These are phyloP conservation scores for Taphrorychus bicolor DNA, from an alignment of 2,888 invertebrate species.

Conservation along the genomic window DNA sequence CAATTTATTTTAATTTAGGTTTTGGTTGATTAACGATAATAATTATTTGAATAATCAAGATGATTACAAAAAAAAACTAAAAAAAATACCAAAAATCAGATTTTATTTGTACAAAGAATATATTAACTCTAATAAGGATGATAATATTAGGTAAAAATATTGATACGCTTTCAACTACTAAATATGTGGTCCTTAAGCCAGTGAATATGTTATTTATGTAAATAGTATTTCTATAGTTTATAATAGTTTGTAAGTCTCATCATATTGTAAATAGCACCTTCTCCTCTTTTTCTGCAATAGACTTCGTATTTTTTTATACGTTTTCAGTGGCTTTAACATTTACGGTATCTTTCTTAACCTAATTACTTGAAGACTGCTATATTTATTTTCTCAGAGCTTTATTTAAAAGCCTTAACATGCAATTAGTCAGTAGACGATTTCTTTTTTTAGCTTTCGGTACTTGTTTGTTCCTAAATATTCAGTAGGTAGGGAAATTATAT, in stretches of 20 bases:
- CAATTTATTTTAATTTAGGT: conserved; percentile 10
- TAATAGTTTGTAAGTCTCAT: conserved; percentile 1
- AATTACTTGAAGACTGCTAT: conserved; percentile 27
- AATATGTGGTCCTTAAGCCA: conserved; percentile 19
- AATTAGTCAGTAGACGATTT: neutral
- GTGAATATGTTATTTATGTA: conserved; percentile 15
- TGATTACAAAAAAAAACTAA: conserved; percentile 17
- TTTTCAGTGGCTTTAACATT: conserved; percentile 2
- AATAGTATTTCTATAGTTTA: conserved; percentile 7
- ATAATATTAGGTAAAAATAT: neutral
- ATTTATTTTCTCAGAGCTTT: conserved; percentile 20
- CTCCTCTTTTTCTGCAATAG: neutral
- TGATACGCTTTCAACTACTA: conserved; percentile 15
- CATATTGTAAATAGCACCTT: neutral
- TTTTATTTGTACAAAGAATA: neutral
- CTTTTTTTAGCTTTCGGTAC: neutral
- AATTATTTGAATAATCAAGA: conserved; percentile 1
- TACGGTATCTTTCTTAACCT: conserved; percentile 16
- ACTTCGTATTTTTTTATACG: neutral
- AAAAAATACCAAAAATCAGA: neutral
- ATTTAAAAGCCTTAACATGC: neutral
- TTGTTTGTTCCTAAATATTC: neutral
- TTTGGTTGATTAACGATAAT: conserved; percentile 20
- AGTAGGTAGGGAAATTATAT: neutral
- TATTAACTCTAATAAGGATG: neutral